A percentile compares a stretch with the other conserved stretches of the same genome.
These are phyloP conservation scores for Spodoptera littoralis DNA, from an alignment of 2,888 invertebrate species.

Conservation along the genomic window DNA sequence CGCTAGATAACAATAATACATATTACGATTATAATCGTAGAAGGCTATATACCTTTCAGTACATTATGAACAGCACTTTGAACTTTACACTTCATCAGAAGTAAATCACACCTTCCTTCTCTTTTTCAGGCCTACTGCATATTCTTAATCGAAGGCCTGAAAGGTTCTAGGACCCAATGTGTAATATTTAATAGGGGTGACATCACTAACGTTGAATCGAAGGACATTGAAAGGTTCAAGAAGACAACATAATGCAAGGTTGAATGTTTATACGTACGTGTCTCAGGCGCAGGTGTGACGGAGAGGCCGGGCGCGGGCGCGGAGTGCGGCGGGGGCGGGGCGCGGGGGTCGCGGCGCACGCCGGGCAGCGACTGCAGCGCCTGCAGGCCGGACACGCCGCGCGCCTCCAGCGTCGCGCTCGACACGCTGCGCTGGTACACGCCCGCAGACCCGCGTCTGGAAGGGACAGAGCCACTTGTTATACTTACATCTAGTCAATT, in stretches of 20 bases:
- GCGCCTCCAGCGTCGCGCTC: slow-evolving; percentile 77
- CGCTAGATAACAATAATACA: background rate
- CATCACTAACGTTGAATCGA: no score
- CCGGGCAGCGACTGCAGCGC: slow-evolving; percentile 84
- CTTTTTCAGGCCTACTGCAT: no score
- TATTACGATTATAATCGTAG: no score
- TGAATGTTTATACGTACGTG: slow-evolving; percentile 15
- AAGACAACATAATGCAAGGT: no score
- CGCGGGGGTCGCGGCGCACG: slow-evolving; percentile 50
- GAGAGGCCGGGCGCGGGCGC: slow-evolving; percentile 3
- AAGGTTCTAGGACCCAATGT: no score
- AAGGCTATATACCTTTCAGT: no score
- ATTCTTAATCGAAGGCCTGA: no score
- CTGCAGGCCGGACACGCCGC: slow-evolving; percentile 77
- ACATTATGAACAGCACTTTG: no score
- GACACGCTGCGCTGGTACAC: slow-evolving; percentile 84
- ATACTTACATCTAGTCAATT: background rate
- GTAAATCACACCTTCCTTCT: no score
- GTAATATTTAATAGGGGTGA: no score
- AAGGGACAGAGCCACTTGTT: background rate
- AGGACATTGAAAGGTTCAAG: no score
- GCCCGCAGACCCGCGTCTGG: slow-evolving; percentile 78
- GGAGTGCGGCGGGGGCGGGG: slow-evolving; percentile 4
- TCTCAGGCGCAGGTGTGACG: slow-evolving; percentile 5
- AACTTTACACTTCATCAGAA: no score